Evolutionary conservation across 2,888 invertebrate genomes (phyloP).

Genomic region (Glomeris marginata): DNA sequence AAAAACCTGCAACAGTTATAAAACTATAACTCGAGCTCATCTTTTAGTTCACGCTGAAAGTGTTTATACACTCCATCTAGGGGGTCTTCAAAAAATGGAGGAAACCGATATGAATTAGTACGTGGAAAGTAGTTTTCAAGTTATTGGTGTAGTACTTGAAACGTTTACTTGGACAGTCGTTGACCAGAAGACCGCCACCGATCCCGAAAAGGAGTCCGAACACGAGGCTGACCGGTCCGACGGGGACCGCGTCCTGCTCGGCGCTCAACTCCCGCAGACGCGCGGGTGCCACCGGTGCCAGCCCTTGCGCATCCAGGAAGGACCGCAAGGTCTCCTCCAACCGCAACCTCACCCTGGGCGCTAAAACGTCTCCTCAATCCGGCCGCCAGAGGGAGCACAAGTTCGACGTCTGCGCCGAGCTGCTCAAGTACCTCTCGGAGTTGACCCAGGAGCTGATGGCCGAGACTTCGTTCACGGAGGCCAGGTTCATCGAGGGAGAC

Average conservation of each 20-base stretch:
- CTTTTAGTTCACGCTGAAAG: too few species aligned
- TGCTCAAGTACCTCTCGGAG: conserved; percentile 7
- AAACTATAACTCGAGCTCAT: too few species aligned
- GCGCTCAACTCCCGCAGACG: not conserved
- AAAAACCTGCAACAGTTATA: too few species aligned
- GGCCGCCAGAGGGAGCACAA: not conserved
- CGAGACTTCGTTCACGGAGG: conserved; percentile 8
- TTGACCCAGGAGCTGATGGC: conserved; percentile 8
- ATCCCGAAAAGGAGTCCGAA: conserved; percentile 5
- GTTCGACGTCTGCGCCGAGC: conserved; percentile 6
- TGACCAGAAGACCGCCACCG: not conserved
- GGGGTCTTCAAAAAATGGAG: too few species aligned
- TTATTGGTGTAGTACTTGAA: too few species aligned
- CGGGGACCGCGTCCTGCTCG: not conserved
- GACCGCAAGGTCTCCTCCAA: not conserved
- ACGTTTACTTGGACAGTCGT: too few species aligned
- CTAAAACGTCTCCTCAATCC: not conserved
- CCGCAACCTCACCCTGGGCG: too few species aligned
- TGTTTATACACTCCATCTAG: too few species aligned
- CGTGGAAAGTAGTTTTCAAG: too few species aligned
- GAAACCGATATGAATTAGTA: too few species aligned
- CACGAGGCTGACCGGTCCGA: not conserved
- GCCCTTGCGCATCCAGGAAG: not conserved
- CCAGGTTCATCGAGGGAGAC: not conserved
- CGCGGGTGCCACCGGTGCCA: not conserved